Conservation (phyloP, 2,888 invertebrate genomes). For the Vesta saturnalis region DNA sequence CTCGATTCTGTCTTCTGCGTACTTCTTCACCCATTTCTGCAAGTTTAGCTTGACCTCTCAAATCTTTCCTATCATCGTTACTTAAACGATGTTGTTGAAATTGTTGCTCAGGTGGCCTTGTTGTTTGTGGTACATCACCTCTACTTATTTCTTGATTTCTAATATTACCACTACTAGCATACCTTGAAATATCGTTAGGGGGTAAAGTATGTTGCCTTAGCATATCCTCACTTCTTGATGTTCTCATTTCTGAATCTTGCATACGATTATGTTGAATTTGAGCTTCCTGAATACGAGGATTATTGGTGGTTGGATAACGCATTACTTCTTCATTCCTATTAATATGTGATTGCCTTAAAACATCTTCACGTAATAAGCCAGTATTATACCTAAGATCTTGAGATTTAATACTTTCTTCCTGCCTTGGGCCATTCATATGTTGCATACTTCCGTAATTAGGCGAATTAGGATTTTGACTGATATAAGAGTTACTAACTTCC, state of each 20-base stretch:
- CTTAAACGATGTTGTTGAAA: constrained; percentile 38
- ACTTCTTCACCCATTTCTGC: constrained; percentile 87
- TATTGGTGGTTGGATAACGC: constrained; percentile 56
- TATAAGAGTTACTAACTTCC: constrained; percentile 49
- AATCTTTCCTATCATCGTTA: constrained; percentile 40
- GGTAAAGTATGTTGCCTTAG: constrained; percentile 52
- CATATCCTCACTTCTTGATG: constrained; percentile 59
- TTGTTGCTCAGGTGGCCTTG: constrained; percentile 43
- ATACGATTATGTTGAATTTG: constrained; percentile 50
- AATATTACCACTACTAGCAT: constrained; percentile 60
- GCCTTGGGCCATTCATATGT: constrained; percentile 51
- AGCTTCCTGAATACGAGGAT: constrained; percentile 53
- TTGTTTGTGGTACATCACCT: constrained; percentile 50
- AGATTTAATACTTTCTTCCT: constrained; percentile 41
- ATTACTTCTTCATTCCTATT: constrained; percentile 55
- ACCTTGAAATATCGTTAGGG: constrained; percentile 51
- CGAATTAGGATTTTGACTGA: constrained; percentile 52
- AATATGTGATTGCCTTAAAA: constrained; percentile 56
- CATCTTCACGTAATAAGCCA: constrained; percentile 56
- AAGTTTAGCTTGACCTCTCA: constrained; percentile 70
- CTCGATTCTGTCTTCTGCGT: constrained; percentile 67
- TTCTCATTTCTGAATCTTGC: constrained; percentile 53
- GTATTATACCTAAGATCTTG: constrained; percentile 52
- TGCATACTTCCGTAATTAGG: constrained; percentile 50
- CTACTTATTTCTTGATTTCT: constrained; percentile 54